These are phyloP conservation scores for Nyctalus aviator DNA, from an alignment of 2,797 vertebrate genomes.

Conservation along the genomic window DNA sequence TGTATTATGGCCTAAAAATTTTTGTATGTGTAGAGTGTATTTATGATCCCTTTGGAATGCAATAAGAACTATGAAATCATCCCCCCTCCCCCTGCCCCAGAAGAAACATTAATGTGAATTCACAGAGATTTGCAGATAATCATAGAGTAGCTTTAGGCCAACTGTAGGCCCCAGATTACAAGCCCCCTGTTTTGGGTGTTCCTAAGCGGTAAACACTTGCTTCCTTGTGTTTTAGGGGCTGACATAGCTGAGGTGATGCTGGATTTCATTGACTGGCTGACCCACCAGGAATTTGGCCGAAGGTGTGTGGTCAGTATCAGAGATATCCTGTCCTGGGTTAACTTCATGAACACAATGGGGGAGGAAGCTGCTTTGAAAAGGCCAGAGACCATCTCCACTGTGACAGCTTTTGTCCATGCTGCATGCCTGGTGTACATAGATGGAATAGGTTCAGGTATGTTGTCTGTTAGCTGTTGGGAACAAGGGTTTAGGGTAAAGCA, in stretches of 20 bases:
- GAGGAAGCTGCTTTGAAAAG: conserved; percentile 86
- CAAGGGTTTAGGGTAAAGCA: background rate
- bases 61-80: background rate
- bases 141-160: background rate
- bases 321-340: conserved; percentile 96
- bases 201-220: background rate
- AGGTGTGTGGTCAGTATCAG: conserved; percentile 95
- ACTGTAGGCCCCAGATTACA: background rate
- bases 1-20: background rate
- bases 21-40: background rate
- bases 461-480: background rate
- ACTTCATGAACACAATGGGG: conserved; percentile 94
- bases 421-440: conserved; percentile 97
- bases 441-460: conserved; percentile 95
- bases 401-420: conserved; percentile 94
- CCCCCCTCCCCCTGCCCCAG: too few relatives aligned
- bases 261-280: conserved; percentile 97
- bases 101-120: background rate
- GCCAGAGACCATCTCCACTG: conserved; percentile 87
- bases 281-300: conserved; percentile 94
- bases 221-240: conserved; percentile 86
- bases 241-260: conserved; percentile 95
- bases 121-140: background rate
- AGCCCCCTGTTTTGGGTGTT: background rate
- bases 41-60: background rate